These are phyloP conservation scores for Pandemis heparana DNA, from an alignment of 2,888 invertebrate genomes.

Conservation along the genomic window DNA sequence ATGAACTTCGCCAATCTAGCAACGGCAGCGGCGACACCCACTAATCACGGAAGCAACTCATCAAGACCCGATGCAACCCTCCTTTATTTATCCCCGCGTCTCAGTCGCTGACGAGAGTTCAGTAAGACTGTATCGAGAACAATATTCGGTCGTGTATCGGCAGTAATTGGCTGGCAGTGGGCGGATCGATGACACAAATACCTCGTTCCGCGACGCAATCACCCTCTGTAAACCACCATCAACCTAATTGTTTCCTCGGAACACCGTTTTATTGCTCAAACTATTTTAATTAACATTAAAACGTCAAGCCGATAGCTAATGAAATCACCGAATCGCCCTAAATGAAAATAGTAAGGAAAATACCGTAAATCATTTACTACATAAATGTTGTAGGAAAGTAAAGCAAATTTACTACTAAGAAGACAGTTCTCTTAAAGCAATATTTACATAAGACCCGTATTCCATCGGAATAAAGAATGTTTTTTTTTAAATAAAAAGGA, in stretches of 20 bases:
- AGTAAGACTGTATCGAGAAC: conserved; percentile 52
- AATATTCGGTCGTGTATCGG: conserved; percentile 78
- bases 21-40: conserved; percentile 1
- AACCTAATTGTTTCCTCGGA: conserved; percentile 81
- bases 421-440: too few species aligned
- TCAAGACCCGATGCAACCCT: background rate
- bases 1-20: background rate
- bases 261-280: conserved; percentile 70
- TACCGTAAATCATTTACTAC: background rate
- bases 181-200: conserved; percentile 81
- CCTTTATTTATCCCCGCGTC: conserved; percentile 1
- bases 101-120: conserved; percentile 23
- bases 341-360: background rate
- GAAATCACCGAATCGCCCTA: background rate
- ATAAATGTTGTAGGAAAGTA: background rate
- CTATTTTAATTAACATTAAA: conserved; percentile 51
- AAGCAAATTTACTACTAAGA: too few species aligned
- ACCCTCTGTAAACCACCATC: conserved; percentile 77
- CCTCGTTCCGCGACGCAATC: conserved; percentile 76
- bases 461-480: too few species aligned
- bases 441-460: too few species aligned
- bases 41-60: conserved; percentile 4
- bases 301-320: background rate
- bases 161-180: conserved; percentile 78
- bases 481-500: too few species aligned